Base-by-base conservation (phyloP, 64 coral and sea anemone genomes). In the Pocillopora verrucosa region DNA sequence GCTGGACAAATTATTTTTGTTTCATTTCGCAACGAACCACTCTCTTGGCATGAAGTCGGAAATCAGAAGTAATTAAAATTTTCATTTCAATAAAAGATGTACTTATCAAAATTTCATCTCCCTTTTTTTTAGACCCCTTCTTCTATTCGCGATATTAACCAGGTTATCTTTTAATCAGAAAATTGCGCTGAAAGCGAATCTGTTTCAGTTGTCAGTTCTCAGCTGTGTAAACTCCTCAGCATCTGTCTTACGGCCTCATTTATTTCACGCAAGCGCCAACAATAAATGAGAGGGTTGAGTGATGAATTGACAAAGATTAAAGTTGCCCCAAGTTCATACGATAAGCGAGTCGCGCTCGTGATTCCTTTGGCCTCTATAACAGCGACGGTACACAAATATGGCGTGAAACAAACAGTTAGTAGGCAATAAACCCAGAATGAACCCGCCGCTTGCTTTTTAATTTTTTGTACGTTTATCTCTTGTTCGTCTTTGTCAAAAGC, bases 251-350 rank as follows among this genome's bases (percentile, higher is more conserved):
- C 35, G 11, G 63, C 82, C 24, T 56, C 38, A 37, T 85, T 85
- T 37, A 85, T 72, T n/a, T 85, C 82, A 72, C 82, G 26, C 64
- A 85, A 72, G 61, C 82, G 82, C 65, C 82, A 85, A 57, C 82
- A 85, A 56, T 85, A 85, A 14, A 85, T 85, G 19, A 85, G 82
- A 85, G 45, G 63, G 56, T 85, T 85, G 2, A 85, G 37, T 0
- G 82, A 85, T 26, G 82, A 85, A 72, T 85, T 34, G n/a, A 85
- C n/a, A 85, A 85, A 58, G 57, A 85, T 25, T 65, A 85, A 83
- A 38, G 82, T 85, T 72, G 82, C 82, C 13, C 63, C 72, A 57
- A 85, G 36, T 56, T 85, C 82, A 38, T 72, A 85, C 69, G 64
- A 56, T 36, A 85, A 56, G 19, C 38, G 65, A 11, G 36, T 26